phyloP scores from a whole-genome alignment of 2,797 vertebrate species.

The Distichodus sexfasciatus region DNA sequence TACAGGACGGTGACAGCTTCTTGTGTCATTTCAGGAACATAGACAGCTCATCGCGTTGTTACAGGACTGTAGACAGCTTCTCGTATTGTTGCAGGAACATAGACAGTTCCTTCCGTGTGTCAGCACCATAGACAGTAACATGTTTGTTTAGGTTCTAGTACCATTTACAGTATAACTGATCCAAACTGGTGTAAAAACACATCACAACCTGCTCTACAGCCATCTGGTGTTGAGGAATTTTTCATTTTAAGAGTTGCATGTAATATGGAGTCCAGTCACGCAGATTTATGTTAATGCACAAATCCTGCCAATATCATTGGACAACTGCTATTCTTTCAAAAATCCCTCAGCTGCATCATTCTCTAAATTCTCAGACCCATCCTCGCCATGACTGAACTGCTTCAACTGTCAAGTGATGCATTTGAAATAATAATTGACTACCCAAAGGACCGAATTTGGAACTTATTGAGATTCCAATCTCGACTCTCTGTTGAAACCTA shows the following conservation, averaged over 20 bases:
- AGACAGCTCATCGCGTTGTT: background rate
- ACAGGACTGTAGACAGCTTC: background rate
- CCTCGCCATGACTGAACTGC: background rate
- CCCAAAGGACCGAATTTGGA: background rate
- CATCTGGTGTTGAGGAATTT: background rate
- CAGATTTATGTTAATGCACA: background rate
- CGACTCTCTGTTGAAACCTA: background rate
- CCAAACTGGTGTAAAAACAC: background rate
- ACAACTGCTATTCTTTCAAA: background rate
- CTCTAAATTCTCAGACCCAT: background rate
- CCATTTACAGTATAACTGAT: too few species aligned
- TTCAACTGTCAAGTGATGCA: background rate
- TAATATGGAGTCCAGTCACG: background rate
- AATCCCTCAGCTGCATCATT: background rate
- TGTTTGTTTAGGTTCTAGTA: background rate
- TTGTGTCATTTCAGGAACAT: background rate
- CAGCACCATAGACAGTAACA: background rate
- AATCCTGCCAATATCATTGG: background rate
- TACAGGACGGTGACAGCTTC: background rate
- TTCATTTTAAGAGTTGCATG: background rate
- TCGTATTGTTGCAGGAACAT: background rate
- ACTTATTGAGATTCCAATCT: background rate
- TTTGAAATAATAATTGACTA: constrained; percentile 22
- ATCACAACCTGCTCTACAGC: background rate
- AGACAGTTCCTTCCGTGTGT: background rate